phyloP scores from a whole-genome alignment of 2,888 invertebrate genomes.

The Clepsis dumicolana region DNA sequence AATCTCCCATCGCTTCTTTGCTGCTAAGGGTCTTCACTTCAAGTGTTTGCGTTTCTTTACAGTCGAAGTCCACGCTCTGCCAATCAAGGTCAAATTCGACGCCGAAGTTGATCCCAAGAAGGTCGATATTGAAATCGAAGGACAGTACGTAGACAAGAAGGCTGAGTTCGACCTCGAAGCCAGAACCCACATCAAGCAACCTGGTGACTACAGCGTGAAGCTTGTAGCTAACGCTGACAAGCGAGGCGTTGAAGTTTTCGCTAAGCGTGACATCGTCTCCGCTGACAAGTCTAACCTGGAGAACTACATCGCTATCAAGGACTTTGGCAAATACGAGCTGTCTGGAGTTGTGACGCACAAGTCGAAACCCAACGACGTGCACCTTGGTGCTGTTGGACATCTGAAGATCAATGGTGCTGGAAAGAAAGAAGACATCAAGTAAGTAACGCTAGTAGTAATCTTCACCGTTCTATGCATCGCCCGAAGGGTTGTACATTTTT shows the following conservation, averaged over 20 bases:
- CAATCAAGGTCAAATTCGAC: slow-evolving; percentile 82
- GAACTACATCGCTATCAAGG: slow-evolving; percentile 86
- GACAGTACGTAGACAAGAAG: slow-evolving; percentile 86
- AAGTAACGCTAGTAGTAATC: slow-evolving; percentile 60
- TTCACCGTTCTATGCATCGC: too few relatives aligned
- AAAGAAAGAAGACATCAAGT: slow-evolving; percentile 86
- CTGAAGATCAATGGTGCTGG: slow-evolving; percentile 81
- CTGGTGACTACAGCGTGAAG: slow-evolving; percentile 76
- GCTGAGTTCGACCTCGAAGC: slow-evolving; percentile 87
- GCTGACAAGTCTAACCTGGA: slow-evolving; percentile 87
- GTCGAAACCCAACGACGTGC: slow-evolving; percentile 82
- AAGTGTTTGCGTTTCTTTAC: slow-evolving; percentile 44
- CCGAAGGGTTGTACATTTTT: too few relatives aligned
- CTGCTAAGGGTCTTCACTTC: not conserved
- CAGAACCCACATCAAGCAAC: slow-evolving; percentile 74
- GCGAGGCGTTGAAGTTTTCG: slow-evolving; percentile 76
- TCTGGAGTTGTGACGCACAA: slow-evolving; percentile 86
- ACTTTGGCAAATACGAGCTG: slow-evolving; percentile 87
- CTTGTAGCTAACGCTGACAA: slow-evolving; percentile 63
- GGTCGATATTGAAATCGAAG: slow-evolving; percentile 84
- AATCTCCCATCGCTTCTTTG: not conserved
- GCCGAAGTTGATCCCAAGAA: slow-evolving; percentile 86
- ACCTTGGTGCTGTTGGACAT: slow-evolving; percentile 85
- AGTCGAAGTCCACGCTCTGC: slow-evolving; percentile 85
- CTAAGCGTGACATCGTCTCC: slow-evolving; percentile 85